Base-by-base conservation (phyloP, 2,888 invertebrate species). In the Gnatocerus cornutus region DNA sequence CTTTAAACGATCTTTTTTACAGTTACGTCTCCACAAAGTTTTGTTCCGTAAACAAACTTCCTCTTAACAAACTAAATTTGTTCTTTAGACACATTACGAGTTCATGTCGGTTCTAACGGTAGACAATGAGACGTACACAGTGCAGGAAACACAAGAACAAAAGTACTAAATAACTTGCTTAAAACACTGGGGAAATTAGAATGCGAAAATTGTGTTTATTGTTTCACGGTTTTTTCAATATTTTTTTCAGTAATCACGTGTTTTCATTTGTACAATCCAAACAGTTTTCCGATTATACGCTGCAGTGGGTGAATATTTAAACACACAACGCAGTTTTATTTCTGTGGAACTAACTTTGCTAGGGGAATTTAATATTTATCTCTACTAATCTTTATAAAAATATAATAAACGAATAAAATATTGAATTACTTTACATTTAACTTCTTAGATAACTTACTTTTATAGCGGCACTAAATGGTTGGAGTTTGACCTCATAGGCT, bases 171-270 rank as follows among this genome's bases (percentile, higher is more conserved):
- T 46, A 30, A 59, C 33, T 59, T 33, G 56, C 27, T 29, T 43
- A 43, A 56, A 56, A 56, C 55, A 55, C 55, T 55, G 13, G 55
- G 55, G 55, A 55, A 55, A 55, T 55, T 55, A 55, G 10, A 55
- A 55, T 55, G 12, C 12, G 37, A 16, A 55, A 55, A 55, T 39
- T 55, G 39, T 55, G 55, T 55, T 55, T 39, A 55, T 39, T 55
- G 55, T 55, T 55, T 55, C 14, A 55, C 55, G 2, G 33, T 33
- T 9, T 33, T 33, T 33, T 1, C 33, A 33, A 33, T 33, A 33
- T 33, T 33, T 6, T 33, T 33, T 33, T 33, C 7, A 33, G 7
- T 33, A n/a, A 33, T 33, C 7, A 33, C n/a, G n/a, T 7, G n/a
- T 33, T n/a, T 9, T 5, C 29, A 29, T 29, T 7, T 29, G n/a